Percentiles rank a stretch among this genome's conserved stretches.
These are phyloP conservation scores for Drosophila oshimai DNA, from an alignment of 1,140 invertebrate genomes.

Conservation along the genomic window DNA sequence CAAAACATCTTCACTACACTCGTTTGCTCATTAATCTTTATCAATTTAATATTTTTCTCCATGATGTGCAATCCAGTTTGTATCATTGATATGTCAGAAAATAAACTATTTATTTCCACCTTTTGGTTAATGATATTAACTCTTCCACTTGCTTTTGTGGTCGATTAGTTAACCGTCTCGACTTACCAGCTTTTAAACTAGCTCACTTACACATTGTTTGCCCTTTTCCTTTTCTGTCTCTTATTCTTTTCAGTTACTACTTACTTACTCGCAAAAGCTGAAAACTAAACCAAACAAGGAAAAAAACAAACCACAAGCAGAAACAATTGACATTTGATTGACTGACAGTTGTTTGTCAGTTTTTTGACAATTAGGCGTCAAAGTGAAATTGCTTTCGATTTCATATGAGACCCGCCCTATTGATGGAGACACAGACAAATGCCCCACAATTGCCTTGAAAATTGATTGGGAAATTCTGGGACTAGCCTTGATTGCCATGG, in stretches of 20 bases:
- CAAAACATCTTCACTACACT: too few relatives aligned
- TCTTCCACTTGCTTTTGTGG: conserved; percentile 28
- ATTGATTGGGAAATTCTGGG: conserved; percentile 61
- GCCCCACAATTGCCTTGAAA: conserved; percentile 48
- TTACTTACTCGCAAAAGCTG: conserved; percentile 1
- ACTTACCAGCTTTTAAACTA: conserved; percentile 24
- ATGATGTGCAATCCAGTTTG: neutral
- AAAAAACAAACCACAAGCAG: conserved; percentile 38
- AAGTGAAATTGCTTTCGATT: conserved; percentile 76
- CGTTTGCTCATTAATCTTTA: neutral
- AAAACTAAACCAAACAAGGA: neutral
- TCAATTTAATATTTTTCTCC: neutral
- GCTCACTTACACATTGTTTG: neutral
- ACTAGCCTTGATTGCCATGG: conserved; percentile 22
- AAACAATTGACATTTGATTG: conserved; percentile 70
- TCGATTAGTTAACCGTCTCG: conserved; percentile 58
- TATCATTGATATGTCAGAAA: neutral
- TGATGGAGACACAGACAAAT: conserved; percentile 25
- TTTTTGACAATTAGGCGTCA: conserved; percentile 73
- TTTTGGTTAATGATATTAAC: neutral
- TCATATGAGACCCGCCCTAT: conserved; percentile 20
- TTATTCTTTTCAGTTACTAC: neutral
- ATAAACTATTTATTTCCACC: neutral
- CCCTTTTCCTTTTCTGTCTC: neutral
- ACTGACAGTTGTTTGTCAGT: conserved; percentile 71